Evolutionary conservation across 2,888 invertebrate genomes (phyloP), one percentile per base, ranked within the genome.

Genomic region (Drosophila neotestacea): DNA sequence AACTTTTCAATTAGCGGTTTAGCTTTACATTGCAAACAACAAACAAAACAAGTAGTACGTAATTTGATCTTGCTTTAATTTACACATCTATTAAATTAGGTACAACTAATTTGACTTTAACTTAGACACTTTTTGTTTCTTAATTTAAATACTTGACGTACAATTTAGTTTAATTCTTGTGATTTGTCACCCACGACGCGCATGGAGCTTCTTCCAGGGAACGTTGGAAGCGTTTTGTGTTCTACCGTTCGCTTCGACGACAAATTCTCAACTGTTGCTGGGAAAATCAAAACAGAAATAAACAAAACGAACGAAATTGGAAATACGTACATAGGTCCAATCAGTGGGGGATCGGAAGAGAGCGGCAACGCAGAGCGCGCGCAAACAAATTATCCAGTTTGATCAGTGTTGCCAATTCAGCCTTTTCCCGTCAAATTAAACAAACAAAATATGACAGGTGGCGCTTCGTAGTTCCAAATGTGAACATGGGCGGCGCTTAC

Each of bases 231-330:
- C 80, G 70, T 47, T 55, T 63, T 47, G 13, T 70, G 42, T 67
- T 74, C 68, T 65, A 75, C 82, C 79, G 88, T 62, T 52, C 67
- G 61, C 61, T 64, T 75, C 59, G 52, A 61, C 73, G 78, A 64
- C 64, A 52, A 77, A 68, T 74, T 77, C 70, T 81, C 68, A 81
- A 87, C 78, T 82, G 87, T 36, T 81, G 79, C 70, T 70, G 75
- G 65, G 66, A 67, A 70, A 81, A 60, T 60, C 58, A 58, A 72
- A 68, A 56, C 85, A 69, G 79, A 84, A 87, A 75, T 81, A 81
- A 87, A 78, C 85, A 87, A 75, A 67, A 59, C 60, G 34, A 67
- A 59, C 60, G 34, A 46, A 69, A 74, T 46, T 78, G 74, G 11
- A 34, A 11, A 44, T 30, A 38, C 38, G 6, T 7, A 39, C 41